Conservation (phyloP, 2,113 vertebrate species). For the Herpetotheres cachinnans region DNA sequence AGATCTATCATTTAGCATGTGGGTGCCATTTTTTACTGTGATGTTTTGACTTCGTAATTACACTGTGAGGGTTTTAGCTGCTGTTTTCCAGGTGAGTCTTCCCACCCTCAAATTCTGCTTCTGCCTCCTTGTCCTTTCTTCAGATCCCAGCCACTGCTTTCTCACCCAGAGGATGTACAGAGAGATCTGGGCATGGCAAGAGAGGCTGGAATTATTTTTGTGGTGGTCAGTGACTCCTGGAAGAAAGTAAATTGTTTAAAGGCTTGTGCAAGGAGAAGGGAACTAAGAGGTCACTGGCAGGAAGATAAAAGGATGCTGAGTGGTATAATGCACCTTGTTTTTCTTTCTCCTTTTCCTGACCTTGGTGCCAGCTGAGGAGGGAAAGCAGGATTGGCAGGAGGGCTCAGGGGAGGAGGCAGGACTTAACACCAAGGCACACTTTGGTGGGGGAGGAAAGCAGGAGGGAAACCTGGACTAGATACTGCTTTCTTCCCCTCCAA, state of each 20-base stretch:
- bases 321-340: not conserved
- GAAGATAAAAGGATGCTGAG: not conserved
- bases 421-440: not conserved
- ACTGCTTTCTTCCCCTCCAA: not conserved
- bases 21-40: not conserved
- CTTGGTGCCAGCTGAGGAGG: not conserved
- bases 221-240: not conserved
- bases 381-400: not conserved
- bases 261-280: not conserved
- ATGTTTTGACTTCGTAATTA: not conserved
- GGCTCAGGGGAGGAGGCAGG: not conserved
- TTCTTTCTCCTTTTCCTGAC: not conserved
- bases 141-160: not conserved
- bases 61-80: not conserved
- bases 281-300: not conserved
- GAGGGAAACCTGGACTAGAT: not conserved
- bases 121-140: not conserved
- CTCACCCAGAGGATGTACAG: not conserved
- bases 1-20: not conserved
- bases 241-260: not conserved
- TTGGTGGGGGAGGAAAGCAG: not conserved
- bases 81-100: constrained; percentile 1
- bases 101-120: not conserved
- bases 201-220: not conserved
- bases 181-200: not conserved